Evolutionary conservation across 2,797 vertebrate genomes (phyloP).

Genomic region (Lycodopsis pacificus): DNA sequence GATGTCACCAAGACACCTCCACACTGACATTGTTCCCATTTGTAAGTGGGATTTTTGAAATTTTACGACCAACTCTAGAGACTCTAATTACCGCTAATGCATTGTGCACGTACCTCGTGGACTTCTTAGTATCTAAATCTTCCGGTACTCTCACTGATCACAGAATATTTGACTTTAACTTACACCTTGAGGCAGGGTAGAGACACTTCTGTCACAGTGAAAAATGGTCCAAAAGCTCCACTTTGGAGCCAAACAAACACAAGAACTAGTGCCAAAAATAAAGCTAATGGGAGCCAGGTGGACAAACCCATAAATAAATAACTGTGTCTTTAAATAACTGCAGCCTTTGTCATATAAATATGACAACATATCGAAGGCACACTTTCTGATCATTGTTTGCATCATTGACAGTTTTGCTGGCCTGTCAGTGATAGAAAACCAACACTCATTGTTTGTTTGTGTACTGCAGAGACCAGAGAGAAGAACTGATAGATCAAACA

Average conservation of each 20-base stretch:
- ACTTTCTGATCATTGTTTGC: conserved; percentile 21
- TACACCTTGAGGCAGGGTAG: neutral
- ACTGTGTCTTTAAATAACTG: conserved; percentile 43
- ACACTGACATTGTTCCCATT: neutral
- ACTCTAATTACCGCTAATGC: neutral
- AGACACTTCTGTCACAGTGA: neutral
- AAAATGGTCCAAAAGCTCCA: conserved; percentile 6
- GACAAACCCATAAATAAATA: conserved; percentile 44
- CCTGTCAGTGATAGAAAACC: conserved; percentile 21
- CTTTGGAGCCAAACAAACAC: conserved; percentile 5
- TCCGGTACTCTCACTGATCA: neutral
- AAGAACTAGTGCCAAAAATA: conserved; percentile 28
- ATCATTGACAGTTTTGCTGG: neutral
- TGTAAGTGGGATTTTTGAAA: neutral
- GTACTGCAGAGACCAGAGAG: conserved; percentile 10
- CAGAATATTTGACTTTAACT: conserved; percentile 8
- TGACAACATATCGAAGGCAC: conserved; percentile 22
- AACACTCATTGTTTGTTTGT: conserved; percentile 23
- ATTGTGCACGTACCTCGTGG: neutral
- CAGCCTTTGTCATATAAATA: conserved; percentile 25
- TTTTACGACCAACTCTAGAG: neutral
- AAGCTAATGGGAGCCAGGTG: conserved; percentile 11
- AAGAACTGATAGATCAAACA: neutral
- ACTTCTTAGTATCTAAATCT: conserved; percentile 5
- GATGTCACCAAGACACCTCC: conserved; percentile 17